These are phyloP conservation scores for Elymnias hypermnestra DNA, from an alignment of 1,140 invertebrate species.

Conservation along the genomic window DNA sequence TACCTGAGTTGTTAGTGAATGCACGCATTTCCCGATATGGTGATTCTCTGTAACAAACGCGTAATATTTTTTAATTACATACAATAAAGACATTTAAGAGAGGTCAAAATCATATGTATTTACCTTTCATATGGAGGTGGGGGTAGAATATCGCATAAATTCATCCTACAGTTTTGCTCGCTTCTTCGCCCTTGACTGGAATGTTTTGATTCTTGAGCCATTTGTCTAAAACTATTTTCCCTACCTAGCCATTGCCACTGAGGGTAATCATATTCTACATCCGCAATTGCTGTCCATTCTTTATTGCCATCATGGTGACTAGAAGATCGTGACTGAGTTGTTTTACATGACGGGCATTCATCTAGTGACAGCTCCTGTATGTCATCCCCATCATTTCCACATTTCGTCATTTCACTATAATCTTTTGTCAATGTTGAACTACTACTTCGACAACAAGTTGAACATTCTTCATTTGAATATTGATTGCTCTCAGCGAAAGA, in stretches of 20 bases:
- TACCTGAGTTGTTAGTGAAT: conserved; percentile 56
- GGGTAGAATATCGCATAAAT: conserved; percentile 65
- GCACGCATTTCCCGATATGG: conserved; percentile 57
- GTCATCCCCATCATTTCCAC: conserved; percentile 56
- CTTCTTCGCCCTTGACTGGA: conserved; percentile 43
- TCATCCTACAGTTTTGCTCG: conserved; percentile 67
- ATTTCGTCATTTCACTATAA: conserved; percentile 72
- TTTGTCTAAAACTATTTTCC: conserved; percentile 63
- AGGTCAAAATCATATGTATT: neutral
- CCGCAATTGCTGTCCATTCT: conserved; percentile 64
- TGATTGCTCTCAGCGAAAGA: conserved; percentile 66
- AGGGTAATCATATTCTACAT: conserved; percentile 68
- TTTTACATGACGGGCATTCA: conserved; percentile 68
- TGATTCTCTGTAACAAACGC: conserved; percentile 53
- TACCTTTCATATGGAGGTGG: conserved; percentile 70
- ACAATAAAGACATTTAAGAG: no score
- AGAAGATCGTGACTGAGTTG: conserved; percentile 59
- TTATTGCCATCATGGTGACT: conserved; percentile 63
- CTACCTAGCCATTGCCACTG: conserved; percentile 68
- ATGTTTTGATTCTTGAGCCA: conserved; percentile 45
- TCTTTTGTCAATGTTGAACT: conserved; percentile 68
- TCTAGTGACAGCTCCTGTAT: conserved; percentile 61
- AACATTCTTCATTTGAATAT: conserved; percentile 69
- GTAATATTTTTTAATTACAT: no score
- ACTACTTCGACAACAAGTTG: conserved; percentile 66